Evolutionary conservation across 2,797 vertebrate species (phyloP).

Genomic region (Setipinna tenuifilis): DNA sequence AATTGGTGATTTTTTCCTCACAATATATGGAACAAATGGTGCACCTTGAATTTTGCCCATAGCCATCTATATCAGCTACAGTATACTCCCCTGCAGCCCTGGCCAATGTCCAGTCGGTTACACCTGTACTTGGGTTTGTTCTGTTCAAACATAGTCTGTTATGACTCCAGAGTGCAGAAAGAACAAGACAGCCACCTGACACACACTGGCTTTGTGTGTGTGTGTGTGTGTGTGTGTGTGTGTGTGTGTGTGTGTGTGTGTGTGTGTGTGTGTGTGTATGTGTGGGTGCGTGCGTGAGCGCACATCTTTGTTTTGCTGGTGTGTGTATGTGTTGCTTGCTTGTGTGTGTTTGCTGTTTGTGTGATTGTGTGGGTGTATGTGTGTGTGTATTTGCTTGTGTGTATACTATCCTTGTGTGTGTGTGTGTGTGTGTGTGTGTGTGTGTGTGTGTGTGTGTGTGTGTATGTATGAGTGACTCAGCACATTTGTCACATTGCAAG

Average conservation of each 20-base stretch:
- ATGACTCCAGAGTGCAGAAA: background rate
- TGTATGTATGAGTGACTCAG: background rate
- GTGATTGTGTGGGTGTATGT: background rate
- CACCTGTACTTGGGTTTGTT: background rate
- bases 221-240: background rate
- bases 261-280: background rate
- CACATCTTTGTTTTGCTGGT: too few relatives aligned
- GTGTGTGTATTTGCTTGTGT: background rate
- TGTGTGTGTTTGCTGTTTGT: background rate
- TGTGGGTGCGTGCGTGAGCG: background rate
- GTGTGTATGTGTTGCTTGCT: background rate
- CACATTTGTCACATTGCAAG: constrained; percentile 40
- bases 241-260: background rate
- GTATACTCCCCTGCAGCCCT: too few relatives aligned
- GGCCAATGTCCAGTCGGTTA: too few relatives aligned
- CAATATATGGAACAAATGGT: too few relatives aligned
- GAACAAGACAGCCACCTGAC: background rate
- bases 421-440: background rate
- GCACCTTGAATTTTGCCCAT: too few relatives aligned
- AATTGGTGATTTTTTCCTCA: too few relatives aligned
- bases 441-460: background rate
- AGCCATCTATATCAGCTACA: too few relatives aligned
- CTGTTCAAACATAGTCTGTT: background rate
- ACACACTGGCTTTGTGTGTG: background rate
- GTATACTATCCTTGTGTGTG: constrained; percentile 4